phyloP scores from a whole-genome alignment of 2,113 vertebrate species.

The Alligator mississippiensis region DNA sequence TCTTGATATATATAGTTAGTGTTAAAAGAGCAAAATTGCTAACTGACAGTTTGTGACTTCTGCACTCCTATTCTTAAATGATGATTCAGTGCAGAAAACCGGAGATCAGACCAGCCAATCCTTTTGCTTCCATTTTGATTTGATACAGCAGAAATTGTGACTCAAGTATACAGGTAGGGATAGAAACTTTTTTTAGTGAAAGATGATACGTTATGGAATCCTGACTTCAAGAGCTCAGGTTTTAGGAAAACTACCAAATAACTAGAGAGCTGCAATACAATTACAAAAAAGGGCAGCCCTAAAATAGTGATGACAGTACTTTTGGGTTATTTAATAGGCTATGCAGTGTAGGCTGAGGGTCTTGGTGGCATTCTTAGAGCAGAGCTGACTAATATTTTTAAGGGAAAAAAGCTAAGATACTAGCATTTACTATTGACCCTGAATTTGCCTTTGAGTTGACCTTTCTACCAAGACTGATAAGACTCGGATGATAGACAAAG shows the following conservation, averaged over 20 bases:
- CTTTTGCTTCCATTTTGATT: background rate
- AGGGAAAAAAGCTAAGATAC: background rate
- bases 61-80: background rate
- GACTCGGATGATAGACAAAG: background rate
- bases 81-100: background rate
- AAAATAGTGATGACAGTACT: background rate
- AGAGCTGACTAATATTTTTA: background rate
- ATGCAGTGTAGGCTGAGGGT: background rate
- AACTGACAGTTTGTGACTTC: background rate
- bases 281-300: background rate
- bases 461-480: too few relatives aligned
- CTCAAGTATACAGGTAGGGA: background rate
- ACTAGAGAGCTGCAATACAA: background rate
- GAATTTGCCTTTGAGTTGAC: background rate
- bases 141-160: too few relatives aligned
- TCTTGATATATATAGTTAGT: too few relatives aligned
- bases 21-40: too few relatives aligned
- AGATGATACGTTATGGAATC: rapidly evolving
- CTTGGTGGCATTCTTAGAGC: background rate
- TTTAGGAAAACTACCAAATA: background rate
- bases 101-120: background rate
- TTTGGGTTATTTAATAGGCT: background rate
- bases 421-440: background rate
- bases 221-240: rapidly evolving
- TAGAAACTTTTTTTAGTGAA: background rate